Base-by-base conservation (phyloP, 2,888 invertebrate genomes). In the Aleiodes leptofemur region DNA sequence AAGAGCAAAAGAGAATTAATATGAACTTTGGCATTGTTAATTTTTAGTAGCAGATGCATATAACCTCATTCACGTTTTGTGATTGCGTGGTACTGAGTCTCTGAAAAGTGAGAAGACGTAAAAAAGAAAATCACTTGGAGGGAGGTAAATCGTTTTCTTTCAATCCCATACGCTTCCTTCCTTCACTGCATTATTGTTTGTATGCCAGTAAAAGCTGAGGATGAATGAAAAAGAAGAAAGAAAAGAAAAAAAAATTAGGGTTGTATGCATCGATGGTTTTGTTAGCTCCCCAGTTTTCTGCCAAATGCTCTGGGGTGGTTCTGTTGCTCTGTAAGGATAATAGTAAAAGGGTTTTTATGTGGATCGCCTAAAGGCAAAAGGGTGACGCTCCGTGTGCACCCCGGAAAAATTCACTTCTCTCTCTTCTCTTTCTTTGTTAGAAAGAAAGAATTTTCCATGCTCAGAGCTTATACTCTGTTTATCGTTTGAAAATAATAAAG, bases 221-320 rank as follows among this genome's bases (percentile, higher is more conserved):
- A 31, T 23, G 72, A 23, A 76, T 69, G 72, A 55, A 61, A 59
- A 64, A 73, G 75, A 69, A 77, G 61, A 72, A 64, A 74, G 64
- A 68, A 14, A 69, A 64, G 69, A 73, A 56, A 71, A 68, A 72
- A 76, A 75, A 80, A 76, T 66, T 76, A 51, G 79, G 79, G 79
- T 80, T 71, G 78, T 77, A 78, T 77, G 80, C 80, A 81, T 81
- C 80, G 80, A 43, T 81, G 74, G 66, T 78, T 80, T 78, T 79
- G 74, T 70, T 69, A 66, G 68, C 70, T 68, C 57, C 43, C 74
- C 69, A 51, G 66, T 71, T 48, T 48, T 69, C 72, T 66, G 34
- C 43, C 61, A 76, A 74, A 50, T 51, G 59, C 69, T 75, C 74
- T 75, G 69, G 79, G 76, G 74, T 74, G 74, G 79, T 14, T 74